Conservation (phyloP, 2,888 invertebrate species). For the Tetragonisca angustula region DNA sequence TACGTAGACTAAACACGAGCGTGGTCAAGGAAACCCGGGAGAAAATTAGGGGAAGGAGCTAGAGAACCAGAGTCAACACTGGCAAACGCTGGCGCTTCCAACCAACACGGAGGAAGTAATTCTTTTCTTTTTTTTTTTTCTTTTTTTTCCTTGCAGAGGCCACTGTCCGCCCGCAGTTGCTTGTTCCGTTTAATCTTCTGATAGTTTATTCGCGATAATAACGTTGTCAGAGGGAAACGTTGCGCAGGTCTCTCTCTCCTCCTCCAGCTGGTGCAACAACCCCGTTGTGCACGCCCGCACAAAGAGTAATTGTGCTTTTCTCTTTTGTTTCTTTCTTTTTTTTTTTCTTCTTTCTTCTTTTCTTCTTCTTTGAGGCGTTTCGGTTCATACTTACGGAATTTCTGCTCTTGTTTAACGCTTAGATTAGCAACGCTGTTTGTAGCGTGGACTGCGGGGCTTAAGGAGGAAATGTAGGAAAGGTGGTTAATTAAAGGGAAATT, state of each 20-base stretch:
- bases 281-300: not conserved
- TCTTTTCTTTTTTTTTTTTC: conserved; percentile 4
- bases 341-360: too few relatives aligned
- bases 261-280: conserved; percentile 4
- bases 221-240: conserved; percentile 14
- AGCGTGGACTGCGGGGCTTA: too few relatives aligned
- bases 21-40: conserved; percentile 41
- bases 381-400: too few relatives aligned
- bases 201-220: conserved; percentile 20
- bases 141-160: not conserved
- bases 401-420: too few relatives aligned
- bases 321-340: too few relatives aligned
- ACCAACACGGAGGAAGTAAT: conserved; percentile 6
- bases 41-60: conserved; percentile 11
- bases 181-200: conserved; percentile 19
- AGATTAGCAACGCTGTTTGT: too few relatives aligned
- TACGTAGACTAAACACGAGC: conserved; percentile 62
- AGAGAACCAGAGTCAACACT: not conserved
- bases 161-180: not conserved
- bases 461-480: too few relatives aligned
- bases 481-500: too few relatives aligned
- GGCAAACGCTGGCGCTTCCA: not conserved
- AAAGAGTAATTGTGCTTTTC: not conserved
- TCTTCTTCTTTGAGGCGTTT: too few relatives aligned
- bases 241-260: not conserved